Conservation (phyloP, 2,888 invertebrate genomes). For the Eupithecia insigniata region DNA sequence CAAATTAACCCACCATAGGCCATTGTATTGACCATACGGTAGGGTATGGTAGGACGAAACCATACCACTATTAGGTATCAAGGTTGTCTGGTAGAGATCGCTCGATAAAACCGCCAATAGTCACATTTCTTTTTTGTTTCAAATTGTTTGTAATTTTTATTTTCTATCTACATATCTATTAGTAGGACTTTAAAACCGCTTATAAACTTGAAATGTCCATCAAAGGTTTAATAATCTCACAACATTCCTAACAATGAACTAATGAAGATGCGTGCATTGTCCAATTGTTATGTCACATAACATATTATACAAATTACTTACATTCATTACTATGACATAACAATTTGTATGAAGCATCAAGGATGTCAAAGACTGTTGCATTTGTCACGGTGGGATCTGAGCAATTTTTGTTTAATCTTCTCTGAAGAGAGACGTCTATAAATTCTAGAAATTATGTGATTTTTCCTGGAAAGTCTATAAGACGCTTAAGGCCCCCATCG, state of each 20-base stretch:
- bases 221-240: slow-evolving; percentile 1
- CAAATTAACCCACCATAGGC: too few species aligned
- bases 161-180: too few species aligned
- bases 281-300: slow-evolving; percentile 41
- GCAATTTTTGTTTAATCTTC: neutral
- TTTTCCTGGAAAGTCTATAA: neutral
- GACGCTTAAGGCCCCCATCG: neutral
- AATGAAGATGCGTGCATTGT: slow-evolving; percentile 40
- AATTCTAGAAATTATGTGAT: neutral
- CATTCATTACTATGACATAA: neutral
- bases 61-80: too few species aligned
- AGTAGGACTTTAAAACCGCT: too few species aligned
- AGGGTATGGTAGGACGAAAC: too few species aligned
- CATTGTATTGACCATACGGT: too few species aligned
- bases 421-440: neutral
- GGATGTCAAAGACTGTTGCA: neutral
- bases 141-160: too few species aligned
- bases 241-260: slow-evolving; percentile 9
- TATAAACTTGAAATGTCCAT: slow-evolving; percentile 4
- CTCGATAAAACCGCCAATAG: too few species aligned
- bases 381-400: neutral
- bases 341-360: slow-evolving; percentile 7
- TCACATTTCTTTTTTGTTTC: too few species aligned
- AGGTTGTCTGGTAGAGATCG: too few species aligned
- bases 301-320: slow-evolving; percentile 14